Conservation (phyloP, 2,797 vertebrate genomes). For the Anableps anableps region DNA sequence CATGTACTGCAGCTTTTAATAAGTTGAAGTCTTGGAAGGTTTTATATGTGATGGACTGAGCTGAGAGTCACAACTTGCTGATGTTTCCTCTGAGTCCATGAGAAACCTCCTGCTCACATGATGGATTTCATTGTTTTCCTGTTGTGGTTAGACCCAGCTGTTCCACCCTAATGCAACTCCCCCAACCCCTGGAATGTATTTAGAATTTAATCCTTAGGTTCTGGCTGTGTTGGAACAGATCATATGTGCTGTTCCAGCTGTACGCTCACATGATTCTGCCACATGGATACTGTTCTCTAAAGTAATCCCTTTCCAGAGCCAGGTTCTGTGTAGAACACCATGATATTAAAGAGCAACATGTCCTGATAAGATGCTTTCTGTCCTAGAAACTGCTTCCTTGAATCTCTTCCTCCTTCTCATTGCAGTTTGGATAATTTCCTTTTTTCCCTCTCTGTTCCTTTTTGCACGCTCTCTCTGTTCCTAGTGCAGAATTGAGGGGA, state of each 20-base stretch:
- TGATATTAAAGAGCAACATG: slow-evolving; percentile 1
- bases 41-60: neutral
- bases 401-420: slow-evolving; percentile 36
- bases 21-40: neutral
- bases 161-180: neutral
- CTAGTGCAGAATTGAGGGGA: slow-evolving; percentile 98
- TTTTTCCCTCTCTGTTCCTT: slow-evolving; percentile 87
- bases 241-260: slow-evolving; percentile 7
- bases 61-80: neutral
- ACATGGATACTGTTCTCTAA: neutral
- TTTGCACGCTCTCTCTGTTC: slow-evolving; percentile 87
- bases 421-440: slow-evolving; percentile 74
- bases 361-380: slow-evolving; percentile 35
- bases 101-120: slow-evolving; percentile 6
- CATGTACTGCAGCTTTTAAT: neutral
- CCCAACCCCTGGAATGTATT: neutral
- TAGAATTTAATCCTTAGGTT: neutral
- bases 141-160: slow-evolving; percentile 6
- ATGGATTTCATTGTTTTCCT: neutral
- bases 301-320: neutral
- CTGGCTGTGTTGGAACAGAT: neutral
- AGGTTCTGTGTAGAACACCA: neutral
- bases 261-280: slow-evolving; percentile 10
- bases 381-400: slow-evolving; percentile 35
- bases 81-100: neutral